phyloP scores from a whole-genome alignment of 1,140 invertebrate species.

The Drosophila paulistorum region DNA sequence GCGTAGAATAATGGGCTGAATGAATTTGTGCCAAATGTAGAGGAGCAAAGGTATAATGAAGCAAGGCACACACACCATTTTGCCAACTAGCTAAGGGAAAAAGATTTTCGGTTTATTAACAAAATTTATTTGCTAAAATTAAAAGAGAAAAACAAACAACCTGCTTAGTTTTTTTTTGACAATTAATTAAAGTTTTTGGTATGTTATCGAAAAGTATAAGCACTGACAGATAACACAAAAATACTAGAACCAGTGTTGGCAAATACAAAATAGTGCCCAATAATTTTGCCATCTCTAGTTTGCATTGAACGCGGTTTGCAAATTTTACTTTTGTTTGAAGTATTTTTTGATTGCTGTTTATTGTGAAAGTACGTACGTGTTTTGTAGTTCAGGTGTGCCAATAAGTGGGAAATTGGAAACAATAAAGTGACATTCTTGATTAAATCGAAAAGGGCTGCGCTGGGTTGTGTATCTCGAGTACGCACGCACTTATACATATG shows the following conservation, averaged over 20 bases:
- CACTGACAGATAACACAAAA: not conserved
- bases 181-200: not conserved
- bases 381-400: not conserved
- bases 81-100: not conserved
- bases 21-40: slow-evolving; percentile 90
- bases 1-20: slow-evolving; percentile 87
- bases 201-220: not conserved
- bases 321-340: slow-evolving; percentile 7
- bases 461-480: not conserved
- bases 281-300: not conserved
- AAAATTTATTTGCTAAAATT: not conserved
- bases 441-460: not conserved
- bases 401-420: not conserved
- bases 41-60: slow-evolving; percentile 89
- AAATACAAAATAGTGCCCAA: not conserved
- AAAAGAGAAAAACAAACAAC: not conserved
- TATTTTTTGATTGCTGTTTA: not conserved
- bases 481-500: not conserved
- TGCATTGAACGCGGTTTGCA: slow-evolving; percentile 13
- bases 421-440: not conserved
- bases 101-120: not conserved
- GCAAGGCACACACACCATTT: slow-evolving; percentile 91
- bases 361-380: not conserved
- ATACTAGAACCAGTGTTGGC: not conserved
- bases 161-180: not conserved